Conservation (phyloP, 2,113 vertebrate species). For the rabbit (Oryctolagus cuniculus) region mOryCun1.1 NC_091438.1:46953001-46953500, state of each 20-base stretch:
- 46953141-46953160: conserved; percentile 6
- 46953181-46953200: neutral
- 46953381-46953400: neutral
- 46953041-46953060: no score
- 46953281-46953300: neutral
- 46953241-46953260: neutral
- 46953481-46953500: neutral
- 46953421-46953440: neutral
- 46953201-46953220: neutral
- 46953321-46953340: neutral
- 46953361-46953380: conserved; percentile 36
- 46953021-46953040: no score
- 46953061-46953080: no score
- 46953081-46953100: no score
- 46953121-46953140: conserved; percentile 18
- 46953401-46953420: neutral
- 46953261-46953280: conserved; percentile 24
- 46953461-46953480: conserved; percentile 34
- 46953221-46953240: neutral
- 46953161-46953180: neutral
- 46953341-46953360: conserved; percentile 11
- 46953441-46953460: neutral
- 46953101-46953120: conserved; percentile 13
- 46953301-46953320: neutral
- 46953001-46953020: no score